A percentile compares a stretch with the other conserved stretches of the same genome.
Evolutionary conservation across 2,113 vertebrate genomes (phyloP).

Genomic region (Trichomycterus rosablanca): DNA sequence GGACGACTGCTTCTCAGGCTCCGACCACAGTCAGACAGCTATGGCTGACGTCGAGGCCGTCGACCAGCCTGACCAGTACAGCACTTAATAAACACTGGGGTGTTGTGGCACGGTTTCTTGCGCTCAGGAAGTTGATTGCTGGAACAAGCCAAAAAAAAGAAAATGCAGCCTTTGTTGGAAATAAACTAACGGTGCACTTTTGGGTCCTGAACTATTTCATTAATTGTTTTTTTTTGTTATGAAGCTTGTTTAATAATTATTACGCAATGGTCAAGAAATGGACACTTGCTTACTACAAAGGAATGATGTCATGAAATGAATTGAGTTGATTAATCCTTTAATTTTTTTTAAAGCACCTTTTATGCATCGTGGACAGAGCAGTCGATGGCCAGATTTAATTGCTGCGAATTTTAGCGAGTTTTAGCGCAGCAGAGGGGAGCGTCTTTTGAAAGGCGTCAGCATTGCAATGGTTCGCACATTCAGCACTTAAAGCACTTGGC

Average conservation of each 20-base stretch:
- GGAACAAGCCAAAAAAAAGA: constrained; percentile 19
- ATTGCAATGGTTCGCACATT: constrained; percentile 18
- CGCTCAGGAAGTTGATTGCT: constrained; percentile 41
- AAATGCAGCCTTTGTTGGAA: constrained; percentile 7
- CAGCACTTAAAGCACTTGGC: constrained; percentile 30
- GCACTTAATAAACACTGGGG: constrained; percentile 32
- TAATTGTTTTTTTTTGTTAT: neutral
- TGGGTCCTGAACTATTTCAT: neutral
- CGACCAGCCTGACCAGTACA: constrained; percentile 5
- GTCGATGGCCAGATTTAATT: too few species aligned
- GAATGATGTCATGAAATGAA: constrained; percentile 19
- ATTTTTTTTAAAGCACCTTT: constrained; percentile 21
- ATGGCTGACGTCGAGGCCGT: constrained; percentile 18
- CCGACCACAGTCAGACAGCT: constrained; percentile 53
- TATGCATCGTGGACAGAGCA: constrained; percentile 21
- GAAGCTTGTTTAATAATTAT: neutral
- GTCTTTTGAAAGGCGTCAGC: constrained; percentile 33
- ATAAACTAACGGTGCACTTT: constrained; percentile 19
- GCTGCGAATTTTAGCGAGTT: constrained; percentile 12
- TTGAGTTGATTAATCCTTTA: neutral
- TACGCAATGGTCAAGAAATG: too few species aligned
- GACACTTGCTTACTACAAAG: constrained; percentile 5
- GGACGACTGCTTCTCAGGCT: constrained; percentile 64
- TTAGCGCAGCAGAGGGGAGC: constrained; percentile 1
- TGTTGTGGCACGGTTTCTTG: constrained; percentile 33